Evolutionary conservation across 2,888 invertebrate genomes (phyloP).

Genomic region (Trachelus iudaicus): DNA sequence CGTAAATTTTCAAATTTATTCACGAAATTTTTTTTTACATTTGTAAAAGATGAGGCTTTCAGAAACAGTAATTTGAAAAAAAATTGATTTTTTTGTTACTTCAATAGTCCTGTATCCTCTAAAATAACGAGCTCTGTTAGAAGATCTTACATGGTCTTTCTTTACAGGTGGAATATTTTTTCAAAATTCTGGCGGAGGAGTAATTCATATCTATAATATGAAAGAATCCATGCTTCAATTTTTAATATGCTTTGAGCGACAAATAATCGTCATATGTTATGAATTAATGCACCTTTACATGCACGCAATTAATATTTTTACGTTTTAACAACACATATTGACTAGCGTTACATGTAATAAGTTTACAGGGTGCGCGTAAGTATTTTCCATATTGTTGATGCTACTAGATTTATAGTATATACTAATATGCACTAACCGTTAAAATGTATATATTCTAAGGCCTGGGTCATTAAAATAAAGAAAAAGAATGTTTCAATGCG

Average conservation of each 20-base stretch:
- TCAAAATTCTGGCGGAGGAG: slow-evolving; percentile 72
- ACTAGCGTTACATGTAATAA: background rate
- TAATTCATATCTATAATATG: background rate
- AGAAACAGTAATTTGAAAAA: no score
- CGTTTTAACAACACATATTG: background rate
- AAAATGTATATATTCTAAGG: background rate
- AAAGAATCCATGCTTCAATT: background rate
- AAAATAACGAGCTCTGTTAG: background rate
- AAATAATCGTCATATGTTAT: background rate
- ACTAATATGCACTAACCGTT: background rate
- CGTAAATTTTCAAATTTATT: no score
- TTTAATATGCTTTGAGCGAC: background rate
- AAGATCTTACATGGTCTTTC: slow-evolving; percentile 1
- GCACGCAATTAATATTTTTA: background rate
- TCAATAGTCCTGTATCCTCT: background rate
- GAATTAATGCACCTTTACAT: background rate
- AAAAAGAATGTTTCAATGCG: background rate
- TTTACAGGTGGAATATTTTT: slow-evolving; percentile 76
- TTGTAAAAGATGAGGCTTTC: no score
- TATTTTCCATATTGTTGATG: background rate
- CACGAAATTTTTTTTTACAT: no score
- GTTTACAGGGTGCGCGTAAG: background rate
- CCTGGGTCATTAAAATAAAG: background rate
- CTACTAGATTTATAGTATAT: background rate
- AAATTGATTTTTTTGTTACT: no score